Conservation (phyloP, 2,113 vertebrate species). For the Aix galericulata region DNA sequence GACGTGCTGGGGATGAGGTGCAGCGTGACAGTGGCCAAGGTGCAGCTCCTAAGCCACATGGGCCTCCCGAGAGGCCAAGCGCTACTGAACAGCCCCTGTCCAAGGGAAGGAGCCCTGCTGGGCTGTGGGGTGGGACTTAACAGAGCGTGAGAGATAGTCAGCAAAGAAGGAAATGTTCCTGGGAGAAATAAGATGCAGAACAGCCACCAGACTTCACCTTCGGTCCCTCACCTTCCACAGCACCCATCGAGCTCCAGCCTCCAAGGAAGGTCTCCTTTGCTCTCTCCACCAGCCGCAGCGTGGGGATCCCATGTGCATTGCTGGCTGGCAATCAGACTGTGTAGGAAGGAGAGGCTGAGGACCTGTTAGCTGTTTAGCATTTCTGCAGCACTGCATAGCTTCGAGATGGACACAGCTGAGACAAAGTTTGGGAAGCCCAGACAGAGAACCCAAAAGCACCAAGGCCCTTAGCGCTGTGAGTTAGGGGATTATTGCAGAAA, state of each 20-base stretch:
- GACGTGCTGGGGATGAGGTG: rapidly evolving
- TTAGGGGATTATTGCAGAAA: background rate
- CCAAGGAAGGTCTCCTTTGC: background rate
- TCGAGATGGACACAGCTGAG: background rate
- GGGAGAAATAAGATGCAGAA: background rate
- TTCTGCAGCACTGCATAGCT: background rate
- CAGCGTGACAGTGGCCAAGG: rapidly evolving
- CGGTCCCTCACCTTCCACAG: background rate
- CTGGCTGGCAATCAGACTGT: background rate
- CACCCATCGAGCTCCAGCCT: background rate
- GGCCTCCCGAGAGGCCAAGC: background rate
- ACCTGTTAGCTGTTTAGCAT: background rate
- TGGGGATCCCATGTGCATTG: background rate
- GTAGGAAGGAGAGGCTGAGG: background rate
- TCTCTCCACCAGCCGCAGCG: background rate
- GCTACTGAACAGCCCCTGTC: rapidly evolving
- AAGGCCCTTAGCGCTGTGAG: background rate
- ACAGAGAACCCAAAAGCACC: background rate
- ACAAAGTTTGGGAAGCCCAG: rapidly evolving
- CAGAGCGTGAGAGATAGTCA: background rate
- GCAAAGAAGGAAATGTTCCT: background rate
- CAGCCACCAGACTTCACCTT: background rate
- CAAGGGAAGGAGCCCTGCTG: background rate
- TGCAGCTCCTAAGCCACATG: rapidly evolving
- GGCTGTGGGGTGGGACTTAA: rapidly evolving